These are phyloP conservation scores for Brachyopa scutellaris DNA, from an alignment of 2,888 invertebrate species.

Conservation along the genomic window DNA sequence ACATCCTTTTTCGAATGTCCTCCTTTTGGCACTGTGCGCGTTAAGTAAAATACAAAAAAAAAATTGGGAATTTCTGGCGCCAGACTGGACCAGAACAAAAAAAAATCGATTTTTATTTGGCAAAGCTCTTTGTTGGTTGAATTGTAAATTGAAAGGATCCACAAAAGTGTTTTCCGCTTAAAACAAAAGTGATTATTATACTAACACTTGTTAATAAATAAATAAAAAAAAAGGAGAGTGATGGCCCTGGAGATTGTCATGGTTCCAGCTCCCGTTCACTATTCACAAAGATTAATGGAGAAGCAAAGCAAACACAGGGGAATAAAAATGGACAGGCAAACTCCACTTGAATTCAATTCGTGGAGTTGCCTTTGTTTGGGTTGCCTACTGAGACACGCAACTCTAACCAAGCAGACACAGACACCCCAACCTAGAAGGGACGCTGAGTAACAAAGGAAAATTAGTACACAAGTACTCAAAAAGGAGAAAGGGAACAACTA, in stretches of 20 bases:
- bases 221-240: no score
- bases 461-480: neutral
- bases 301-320: no score
- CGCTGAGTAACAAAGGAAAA: neutral
- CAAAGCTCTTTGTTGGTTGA: neutral
- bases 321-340: no score
- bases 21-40: no score
- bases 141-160: neutral
- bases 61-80: constrained; percentile 21
- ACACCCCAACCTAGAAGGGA: constrained; percentile 6
- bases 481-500: no score
- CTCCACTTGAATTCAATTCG: neutral
- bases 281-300: no score
- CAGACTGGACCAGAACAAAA: neutral
- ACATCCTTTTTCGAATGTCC: no score
- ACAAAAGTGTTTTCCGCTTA: neutral
- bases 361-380: neutral
- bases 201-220: no score
- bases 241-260: no score
- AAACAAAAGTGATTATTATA: no score
- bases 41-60: neutral
- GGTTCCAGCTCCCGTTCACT: no score
- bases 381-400: no score
- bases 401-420: neutral
- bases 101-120: constrained; percentile 25